Evolutionary conservation across 2,797 vertebrate genomes (phyloP).

Genomic region (Morus bassanus): DNA sequence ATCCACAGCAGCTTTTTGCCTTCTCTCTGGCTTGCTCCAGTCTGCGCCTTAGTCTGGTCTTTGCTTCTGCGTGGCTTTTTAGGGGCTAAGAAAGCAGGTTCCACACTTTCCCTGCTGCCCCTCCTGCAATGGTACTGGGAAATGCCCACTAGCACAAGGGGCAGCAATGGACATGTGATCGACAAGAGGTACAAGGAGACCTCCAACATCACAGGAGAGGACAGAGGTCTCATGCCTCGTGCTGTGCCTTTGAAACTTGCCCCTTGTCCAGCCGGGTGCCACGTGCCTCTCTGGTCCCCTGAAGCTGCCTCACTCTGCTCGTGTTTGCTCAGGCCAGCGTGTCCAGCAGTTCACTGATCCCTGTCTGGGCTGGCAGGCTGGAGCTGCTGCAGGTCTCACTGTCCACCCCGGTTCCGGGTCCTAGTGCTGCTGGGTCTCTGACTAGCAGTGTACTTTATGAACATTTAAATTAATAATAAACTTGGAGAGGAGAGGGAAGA

Average conservation of each 20-base stretch:
- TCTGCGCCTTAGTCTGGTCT: background rate
- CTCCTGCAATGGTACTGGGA: background rate
- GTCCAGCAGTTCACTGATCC: background rate
- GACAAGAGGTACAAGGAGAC: background rate
- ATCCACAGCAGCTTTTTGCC: background rate
- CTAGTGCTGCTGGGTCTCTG: background rate
- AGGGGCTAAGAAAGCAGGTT: background rate
- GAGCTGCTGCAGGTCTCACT: background rate
- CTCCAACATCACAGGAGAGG: background rate
- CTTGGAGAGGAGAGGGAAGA: background rate
- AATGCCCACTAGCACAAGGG: background rate
- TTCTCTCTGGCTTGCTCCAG: background rate
- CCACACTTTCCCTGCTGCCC: background rate
- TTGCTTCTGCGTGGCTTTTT: background rate
- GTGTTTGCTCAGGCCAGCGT: background rate
- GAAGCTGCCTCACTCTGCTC: background rate
- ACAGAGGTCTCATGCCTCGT: background rate
- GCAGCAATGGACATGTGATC: background rate
- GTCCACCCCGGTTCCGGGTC: background rate
- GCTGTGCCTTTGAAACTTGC: background rate
- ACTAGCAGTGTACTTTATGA: background rate
- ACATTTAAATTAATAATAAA: conserved; percentile 13
- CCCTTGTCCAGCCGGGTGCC: background rate
- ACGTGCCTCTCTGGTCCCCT: background rate
- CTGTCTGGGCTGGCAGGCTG: background rate